These are phyloP conservation scores for Tympanuchus pallidicinctus DNA, from an alignment of 2,113 vertebrate species.

Conservation along the genomic window DNA sequence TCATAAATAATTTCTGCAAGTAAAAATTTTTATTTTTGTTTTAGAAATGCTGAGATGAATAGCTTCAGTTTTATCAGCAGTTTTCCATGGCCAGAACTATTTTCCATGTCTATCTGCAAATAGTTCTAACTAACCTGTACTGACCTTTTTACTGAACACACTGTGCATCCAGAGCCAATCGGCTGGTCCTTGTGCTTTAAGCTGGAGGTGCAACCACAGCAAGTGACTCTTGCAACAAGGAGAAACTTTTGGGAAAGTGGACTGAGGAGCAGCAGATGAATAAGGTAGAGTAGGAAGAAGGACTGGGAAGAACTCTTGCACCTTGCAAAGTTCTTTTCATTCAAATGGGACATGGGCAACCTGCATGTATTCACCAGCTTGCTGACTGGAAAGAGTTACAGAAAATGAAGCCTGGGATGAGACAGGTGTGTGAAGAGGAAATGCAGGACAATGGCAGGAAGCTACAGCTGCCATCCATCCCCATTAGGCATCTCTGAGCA, in stretches of 20 bases:
- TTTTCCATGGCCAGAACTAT: not conserved
- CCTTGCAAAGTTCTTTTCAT: not conserved
- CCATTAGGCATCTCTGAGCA: rapidly evolving
- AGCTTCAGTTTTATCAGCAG: not conserved
- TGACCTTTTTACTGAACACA: not conserved
- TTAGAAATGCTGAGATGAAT: not conserved
- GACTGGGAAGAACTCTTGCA: not conserved
- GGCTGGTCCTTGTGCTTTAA: not conserved
- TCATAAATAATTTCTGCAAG: not conserved
- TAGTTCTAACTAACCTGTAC: not conserved
- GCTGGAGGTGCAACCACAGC: not conserved
- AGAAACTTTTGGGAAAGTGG: not conserved
- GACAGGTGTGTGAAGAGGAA: not conserved
- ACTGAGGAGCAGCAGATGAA: not conserved
- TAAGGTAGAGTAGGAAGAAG: rapidly evolving
- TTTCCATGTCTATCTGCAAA: not conserved
- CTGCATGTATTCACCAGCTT: rapidly evolving
- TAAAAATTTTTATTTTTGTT: not conserved
- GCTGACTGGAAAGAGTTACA: not conserved
- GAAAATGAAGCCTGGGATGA: not conserved
- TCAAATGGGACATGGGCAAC: rapidly evolving
- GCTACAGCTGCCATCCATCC: not conserved
- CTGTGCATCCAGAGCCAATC: not conserved
- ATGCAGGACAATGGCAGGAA: not conserved
- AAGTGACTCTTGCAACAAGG: not conserved